Evolutionary conservation across 2,888 invertebrate genomes (phyloP), one percentile per base, ranked within the genome.

Genomic region (Oscheius myriophilus): DNA sequence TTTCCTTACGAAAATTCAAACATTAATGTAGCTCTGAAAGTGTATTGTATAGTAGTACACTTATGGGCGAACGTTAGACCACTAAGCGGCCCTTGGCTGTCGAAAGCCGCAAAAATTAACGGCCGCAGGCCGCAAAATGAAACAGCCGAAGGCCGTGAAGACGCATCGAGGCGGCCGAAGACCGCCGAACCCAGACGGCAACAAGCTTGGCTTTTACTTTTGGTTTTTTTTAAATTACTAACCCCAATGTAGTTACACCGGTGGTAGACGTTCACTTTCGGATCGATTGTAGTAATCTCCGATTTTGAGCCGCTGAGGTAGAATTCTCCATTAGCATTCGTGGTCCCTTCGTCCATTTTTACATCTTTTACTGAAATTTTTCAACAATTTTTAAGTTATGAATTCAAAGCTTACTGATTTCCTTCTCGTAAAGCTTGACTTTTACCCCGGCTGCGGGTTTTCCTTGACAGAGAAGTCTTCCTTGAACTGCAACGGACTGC

Each of bases 231-330:
- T 18, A 3, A 1, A 18, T 2, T n/a, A 52, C 54, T 23, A 42
- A 58, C 57, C 51, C 51, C 58, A 51, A 57, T 23, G 41, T 49
- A 51, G 41, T 66, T 45, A 57, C 66, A 66, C 11, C 41, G 23
- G n/a, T 66, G 66, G 33, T 45, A 57, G 25, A 76, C 61, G 42
- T 72, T 75, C 16, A 77, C 54, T 61, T 76, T 74, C 0, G 76
- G 78, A 49, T 74, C 78, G 49, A 79, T 79, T 23, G 61, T 69
- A 39, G 71, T 74, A 16, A 77, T 61, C 39, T 52, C 67, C 1
- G 16, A 2, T 39, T 51, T 61, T 9, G 23, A 33, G 9, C 61
- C 67, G 12, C 39, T 25, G 4, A 66, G 33, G 23, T 42, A 23
- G n/a, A 66, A 66, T 23, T 66, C 58, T 2, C 66, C 66, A 41